phyloP scores from a whole-genome alignment of 2,888 invertebrate genomes.

The Panorpa germanica region DNA sequence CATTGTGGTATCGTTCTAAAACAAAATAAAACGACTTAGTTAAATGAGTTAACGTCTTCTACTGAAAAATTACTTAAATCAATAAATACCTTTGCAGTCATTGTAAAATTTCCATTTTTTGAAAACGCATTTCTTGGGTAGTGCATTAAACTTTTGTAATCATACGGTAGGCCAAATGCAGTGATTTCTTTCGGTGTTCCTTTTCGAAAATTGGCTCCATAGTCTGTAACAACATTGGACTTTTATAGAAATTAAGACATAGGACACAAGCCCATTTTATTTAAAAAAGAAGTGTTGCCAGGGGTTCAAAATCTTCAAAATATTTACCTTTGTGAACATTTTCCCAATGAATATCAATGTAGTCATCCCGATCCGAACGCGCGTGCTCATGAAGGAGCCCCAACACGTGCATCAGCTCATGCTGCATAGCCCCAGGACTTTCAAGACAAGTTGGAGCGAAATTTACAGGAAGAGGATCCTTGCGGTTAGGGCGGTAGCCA shows the following conservation, averaged over 20 bases:
- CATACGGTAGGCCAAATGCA: slow-evolving; percentile 13
- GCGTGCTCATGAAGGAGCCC: slow-evolving; percentile 23
- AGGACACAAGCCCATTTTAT: no score
- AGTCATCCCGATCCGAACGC: slow-evolving; percentile 20
- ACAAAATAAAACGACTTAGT: neutral
- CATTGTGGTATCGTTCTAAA: slow-evolving; percentile 13
- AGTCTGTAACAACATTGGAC: slow-evolving; percentile 9
- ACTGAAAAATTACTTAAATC: slow-evolving; percentile 10
- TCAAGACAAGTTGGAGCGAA: slow-evolving; percentile 17
- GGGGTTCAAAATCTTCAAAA: neutral
- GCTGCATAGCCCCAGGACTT: slow-evolving; percentile 19
- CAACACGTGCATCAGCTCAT: slow-evolving; percentile 21
- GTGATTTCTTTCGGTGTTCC: slow-evolving; percentile 14
- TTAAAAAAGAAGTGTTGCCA: neutral
- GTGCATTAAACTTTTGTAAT: slow-evolving; percentile 14
- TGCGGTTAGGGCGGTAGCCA: slow-evolving; percentile 17
- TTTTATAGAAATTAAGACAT: no score
- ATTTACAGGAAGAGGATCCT: slow-evolving; percentile 16
- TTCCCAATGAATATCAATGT: slow-evolving; percentile 19
- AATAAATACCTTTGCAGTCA: slow-evolving; percentile 17
- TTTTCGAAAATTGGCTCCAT: slow-evolving; percentile 17
- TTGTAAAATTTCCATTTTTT: slow-evolving; percentile 12
- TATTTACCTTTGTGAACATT: slow-evolving; percentile 18
- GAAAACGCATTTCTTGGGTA: slow-evolving; percentile 13
- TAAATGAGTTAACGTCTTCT: slow-evolving; percentile 7